Evolutionary conservation across 2,888 invertebrate species (phyloP).

Genomic region (Cyrtodaria siliqua): DNA sequence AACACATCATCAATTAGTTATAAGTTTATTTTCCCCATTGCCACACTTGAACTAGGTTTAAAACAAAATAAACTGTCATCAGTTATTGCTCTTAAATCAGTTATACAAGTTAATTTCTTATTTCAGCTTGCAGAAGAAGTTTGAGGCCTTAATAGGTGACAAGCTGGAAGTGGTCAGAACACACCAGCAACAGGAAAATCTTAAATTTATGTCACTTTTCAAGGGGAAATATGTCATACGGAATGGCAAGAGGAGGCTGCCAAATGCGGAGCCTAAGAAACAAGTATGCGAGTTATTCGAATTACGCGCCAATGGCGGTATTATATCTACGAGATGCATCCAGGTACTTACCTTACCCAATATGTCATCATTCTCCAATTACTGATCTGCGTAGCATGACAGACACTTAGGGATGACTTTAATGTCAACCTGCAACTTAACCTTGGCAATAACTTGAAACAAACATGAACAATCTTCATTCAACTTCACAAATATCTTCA

Average conservation of each 20-base stretch:
- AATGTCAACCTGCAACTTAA: too few species aligned
- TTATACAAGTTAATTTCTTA: not conserved
- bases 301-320: constrained; percentile 97
- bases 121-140: constrained; percentile 93
- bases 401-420: too few species aligned
- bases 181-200: constrained; percentile 98
- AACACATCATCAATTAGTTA: too few species aligned
- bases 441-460: too few species aligned
- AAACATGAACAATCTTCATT: too few species aligned
- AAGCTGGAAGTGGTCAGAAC: constrained; percentile 97
- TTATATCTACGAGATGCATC: constrained; percentile 95
- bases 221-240: constrained; percentile 97
- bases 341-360: constrained; percentile 88
- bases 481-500: too few species aligned
- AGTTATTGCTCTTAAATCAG: too few species aligned
- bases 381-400: too few species aligned
- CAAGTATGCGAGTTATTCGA: constrained; percentile 93
- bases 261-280: constrained; percentile 68
- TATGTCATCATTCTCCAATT: too few species aligned
- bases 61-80: too few species aligned
- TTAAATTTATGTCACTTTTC: constrained; percentile 98
- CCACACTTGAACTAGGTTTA: too few species aligned
- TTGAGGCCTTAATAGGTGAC: constrained; percentile 94
- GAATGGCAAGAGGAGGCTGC: constrained; percentile 77
- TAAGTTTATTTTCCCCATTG: too few species aligned